Evolutionary conservation across 2,797 vertebrate genomes (phyloP).

Genomic region (Leucoraja ocellata): DNA sequence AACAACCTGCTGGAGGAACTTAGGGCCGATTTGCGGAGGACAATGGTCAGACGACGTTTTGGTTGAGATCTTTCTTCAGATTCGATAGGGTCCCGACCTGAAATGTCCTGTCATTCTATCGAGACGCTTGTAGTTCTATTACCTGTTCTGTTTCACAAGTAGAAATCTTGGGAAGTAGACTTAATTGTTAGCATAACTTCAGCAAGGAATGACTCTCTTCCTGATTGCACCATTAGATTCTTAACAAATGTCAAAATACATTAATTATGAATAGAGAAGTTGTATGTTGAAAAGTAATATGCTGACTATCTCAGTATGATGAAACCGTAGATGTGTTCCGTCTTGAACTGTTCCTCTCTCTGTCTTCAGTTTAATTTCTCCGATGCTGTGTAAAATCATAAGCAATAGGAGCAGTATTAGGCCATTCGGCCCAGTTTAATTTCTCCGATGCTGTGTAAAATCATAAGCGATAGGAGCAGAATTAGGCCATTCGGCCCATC

Average conservation of each 20-base stretch:
- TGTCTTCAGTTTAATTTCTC: background rate
- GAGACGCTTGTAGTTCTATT: background rate
- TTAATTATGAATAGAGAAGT: background rate
- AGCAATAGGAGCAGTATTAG: too few relatives aligned
- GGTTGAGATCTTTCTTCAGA: too few relatives aligned
- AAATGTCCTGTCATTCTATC: background rate
- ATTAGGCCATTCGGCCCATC: too few relatives aligned
- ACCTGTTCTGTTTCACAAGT: background rate
- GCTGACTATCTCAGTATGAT: background rate
- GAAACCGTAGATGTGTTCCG: background rate
- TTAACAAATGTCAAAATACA: background rate
- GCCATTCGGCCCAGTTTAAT: background rate
- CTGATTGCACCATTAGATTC: background rate
- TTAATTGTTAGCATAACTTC: background rate
- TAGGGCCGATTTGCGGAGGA: too few relatives aligned
- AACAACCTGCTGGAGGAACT: too few relatives aligned
- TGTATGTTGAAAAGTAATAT: background rate
- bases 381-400: background rate
- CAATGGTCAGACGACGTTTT: too few relatives aligned
- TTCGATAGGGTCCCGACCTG: too few relatives aligned
- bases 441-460: background rate
- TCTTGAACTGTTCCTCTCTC: background rate
- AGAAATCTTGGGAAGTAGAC: too few relatives aligned
- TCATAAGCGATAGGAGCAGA: too few relatives aligned
- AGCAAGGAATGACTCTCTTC: background rate